Evolutionary conservation across 2,113 vertebrate species (phyloP).

Genomic region (Monarcha castaneiventris): DNA sequence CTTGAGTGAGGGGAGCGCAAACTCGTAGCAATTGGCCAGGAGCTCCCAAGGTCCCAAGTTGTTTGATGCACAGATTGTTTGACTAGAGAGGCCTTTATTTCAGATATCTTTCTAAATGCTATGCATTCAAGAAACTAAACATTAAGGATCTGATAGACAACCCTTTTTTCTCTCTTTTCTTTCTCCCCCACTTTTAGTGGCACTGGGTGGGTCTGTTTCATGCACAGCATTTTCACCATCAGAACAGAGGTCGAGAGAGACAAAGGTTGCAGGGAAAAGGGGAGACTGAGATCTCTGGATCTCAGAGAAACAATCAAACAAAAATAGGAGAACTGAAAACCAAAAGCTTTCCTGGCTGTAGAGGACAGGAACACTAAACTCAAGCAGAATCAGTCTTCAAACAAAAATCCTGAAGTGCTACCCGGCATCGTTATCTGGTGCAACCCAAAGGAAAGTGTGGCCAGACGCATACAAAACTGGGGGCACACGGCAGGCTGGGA

Average conservation of each 20-base stretch:
- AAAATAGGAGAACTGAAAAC: background rate
- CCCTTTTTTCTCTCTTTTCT: background rate
- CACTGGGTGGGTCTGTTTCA: background rate
- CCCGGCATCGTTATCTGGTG: background rate
- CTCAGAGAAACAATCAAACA: background rate
- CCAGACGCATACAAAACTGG: background rate
- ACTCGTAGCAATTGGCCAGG: background rate
- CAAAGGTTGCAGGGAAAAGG: background rate
- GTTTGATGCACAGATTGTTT: background rate
- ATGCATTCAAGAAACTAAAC: background rate
- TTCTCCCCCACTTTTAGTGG: background rate
- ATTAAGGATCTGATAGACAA: background rate
- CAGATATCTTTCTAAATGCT: background rate
- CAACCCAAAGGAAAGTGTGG: background rate
- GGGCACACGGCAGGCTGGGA: background rate
- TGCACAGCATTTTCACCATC: background rate
- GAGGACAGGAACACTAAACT: background rate
- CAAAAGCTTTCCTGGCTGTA: background rate
- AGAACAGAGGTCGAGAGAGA: background rate
- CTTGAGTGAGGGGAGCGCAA: background rate
- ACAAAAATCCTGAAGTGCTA: background rate
- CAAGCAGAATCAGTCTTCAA: background rate
- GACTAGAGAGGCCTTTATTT: background rate
- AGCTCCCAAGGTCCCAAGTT: slow-evolving; percentile 23
- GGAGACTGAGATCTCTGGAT: background rate